Conservation (phyloP, 2,888 invertebrate genomes). For the Seladonia tumulorum region DNA sequence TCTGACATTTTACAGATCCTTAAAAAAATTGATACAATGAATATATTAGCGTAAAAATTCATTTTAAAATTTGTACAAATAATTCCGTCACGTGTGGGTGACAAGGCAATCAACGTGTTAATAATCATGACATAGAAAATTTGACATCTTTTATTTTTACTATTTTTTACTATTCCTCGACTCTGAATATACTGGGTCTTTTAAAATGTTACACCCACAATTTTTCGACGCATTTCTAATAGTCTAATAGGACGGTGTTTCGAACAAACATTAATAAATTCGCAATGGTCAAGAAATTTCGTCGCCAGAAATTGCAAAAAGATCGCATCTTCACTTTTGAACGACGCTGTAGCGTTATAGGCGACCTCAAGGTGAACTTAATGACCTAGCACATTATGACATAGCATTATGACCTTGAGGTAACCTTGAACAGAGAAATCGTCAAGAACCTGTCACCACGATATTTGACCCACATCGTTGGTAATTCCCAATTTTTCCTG, state of each 20-base stretch:
- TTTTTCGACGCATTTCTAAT: background rate
- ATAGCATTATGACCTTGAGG: background rate
- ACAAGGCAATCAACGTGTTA: no score
- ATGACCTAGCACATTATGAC: background rate
- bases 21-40: no score
- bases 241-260: background rate
- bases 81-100: no score
- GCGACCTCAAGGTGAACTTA: background rate
- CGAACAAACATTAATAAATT: background rate
- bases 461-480: background rate
- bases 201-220: no score
- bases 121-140: no score
- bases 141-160: no score
- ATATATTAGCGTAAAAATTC: no score
- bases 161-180: no score
- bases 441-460: background rate
- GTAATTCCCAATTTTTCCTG: background rate
- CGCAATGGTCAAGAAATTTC: no score
- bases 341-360: background rate
- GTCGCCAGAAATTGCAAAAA: background rate
- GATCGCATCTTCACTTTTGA: background rate
- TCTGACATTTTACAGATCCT: no score
- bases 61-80: no score
- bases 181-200: background rate
- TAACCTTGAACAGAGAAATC: background rate